Evolutionary conservation across 2,113 vertebrate genomes (phyloP), one percentile per base, ranked within the genome.

Genomic region (Phoenicopterus ruber): DNA sequence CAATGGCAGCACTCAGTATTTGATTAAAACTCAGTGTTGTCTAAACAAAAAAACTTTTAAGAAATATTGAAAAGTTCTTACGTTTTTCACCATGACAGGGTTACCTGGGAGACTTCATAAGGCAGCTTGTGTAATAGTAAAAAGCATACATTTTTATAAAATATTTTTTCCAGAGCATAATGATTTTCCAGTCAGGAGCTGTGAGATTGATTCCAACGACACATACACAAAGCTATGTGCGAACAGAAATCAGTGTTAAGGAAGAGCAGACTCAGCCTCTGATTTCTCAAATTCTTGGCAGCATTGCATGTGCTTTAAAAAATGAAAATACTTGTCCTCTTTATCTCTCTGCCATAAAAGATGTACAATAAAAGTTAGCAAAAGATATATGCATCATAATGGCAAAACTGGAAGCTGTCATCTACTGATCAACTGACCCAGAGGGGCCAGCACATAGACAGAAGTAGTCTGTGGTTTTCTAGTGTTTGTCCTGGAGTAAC

Each of bases 381-480:
- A 67, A 28, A 38, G 11, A 38, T 34, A 38, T 18, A 6, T 38
- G 18, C 5, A 25, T 47, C 44, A 9, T 44, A 71, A 40, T 47
- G 42, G 21, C 54, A 77, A 74, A 92, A 66, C 32, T 83, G 63
- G 73, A 80, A 73, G 20, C 40, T 70, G 32, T 47, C 49, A 49
- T 79, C 26, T 80, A 17, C 17, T 74, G 42, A 63, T 78, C 52
- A 40, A 22, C 29, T 61, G 42, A 54, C 34, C 38, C 44, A 57
- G 55, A 61, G 16, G 16, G 29, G 7, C 17, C 42, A 82, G 14
- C 0, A 0, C 31, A 31, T 46, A 82, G 62, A 71, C 11, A 54
- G 74, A 76, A 61, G 11, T 28, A 10, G n/a, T 50, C 46, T 32
- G 13, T 65, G 58, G 34, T 82, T 87, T 78, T 80, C 52, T 76